Base-by-base conservation (phyloP, 2,888 invertebrate species). In the Vanessa cardui region DNA sequence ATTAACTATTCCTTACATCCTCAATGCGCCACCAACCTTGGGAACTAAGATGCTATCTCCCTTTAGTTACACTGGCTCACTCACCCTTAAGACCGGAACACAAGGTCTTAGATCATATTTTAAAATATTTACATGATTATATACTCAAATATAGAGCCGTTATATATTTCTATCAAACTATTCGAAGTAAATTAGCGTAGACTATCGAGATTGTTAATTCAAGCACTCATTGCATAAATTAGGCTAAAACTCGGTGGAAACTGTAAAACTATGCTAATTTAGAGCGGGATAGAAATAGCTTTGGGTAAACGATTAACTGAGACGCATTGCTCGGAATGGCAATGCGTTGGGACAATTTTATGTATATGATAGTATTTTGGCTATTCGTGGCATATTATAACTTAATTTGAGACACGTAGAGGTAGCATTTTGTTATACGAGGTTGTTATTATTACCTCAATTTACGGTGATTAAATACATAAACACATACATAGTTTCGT, bases 211-310 rank as follows among this genome's bases (percentile, higher is more conserved):
- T 58, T 67, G 68, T 72, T 72, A 69, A 72, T 66, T 69, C 68
- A 54, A 68, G 70, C 62, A 65, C 52, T 67, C 58, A 45, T 49
- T 67, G 71, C 65, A 71, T 69, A 71, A 72, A 72, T 71, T 72
- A 67, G 59, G 63, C 72, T 70, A 61, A 69, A 72, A 71, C 64
- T 62, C 64, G 50, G 52, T 58, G 66, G 62, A 63, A 72, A 71
- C 64, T 71, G 67, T 72, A 71, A 71, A 72, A 72, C 72, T 72
- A 72, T 72, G 72, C 64, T 67, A 71, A 72, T 72, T 66, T 62
- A 63, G 66, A 52, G 39, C 52, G 70, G 67, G 67, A 67, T 68
- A 56, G 64, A 66, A 64, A 54, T 66, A 58, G 65, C n/a, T 54
- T 54, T 61, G 68, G 70, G 59, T 49, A 62, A 31, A 62, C 62